These are phyloP conservation scores for Pagrus major DNA, from an alignment of 2,113 vertebrate genomes.

Conservation along the genomic window DNA sequence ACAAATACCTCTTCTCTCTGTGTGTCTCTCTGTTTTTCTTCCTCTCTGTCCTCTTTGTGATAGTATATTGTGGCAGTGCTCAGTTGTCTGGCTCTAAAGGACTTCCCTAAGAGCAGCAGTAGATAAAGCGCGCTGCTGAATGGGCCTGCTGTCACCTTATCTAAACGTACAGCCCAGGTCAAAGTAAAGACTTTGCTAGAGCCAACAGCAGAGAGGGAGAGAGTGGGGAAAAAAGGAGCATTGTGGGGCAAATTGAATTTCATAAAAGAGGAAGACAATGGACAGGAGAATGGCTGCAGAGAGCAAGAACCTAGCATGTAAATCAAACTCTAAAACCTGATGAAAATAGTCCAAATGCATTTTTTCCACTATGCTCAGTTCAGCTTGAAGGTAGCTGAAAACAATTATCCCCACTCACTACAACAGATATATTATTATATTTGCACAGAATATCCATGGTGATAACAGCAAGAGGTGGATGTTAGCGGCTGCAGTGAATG, in stretches of 20 bases:
- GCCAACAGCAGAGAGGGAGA: conserved; percentile 52
- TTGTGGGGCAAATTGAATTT: conserved; percentile 59
- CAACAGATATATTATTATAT: conserved; percentile 87
- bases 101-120: conserved; percentile 69
- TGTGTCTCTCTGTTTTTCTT: conserved; percentile 45
- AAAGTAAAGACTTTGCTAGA: conserved; percentile 67
- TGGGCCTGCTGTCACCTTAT: conserved; percentile 77
- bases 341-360: background rate
- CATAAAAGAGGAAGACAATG: conserved; percentile 45
- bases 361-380: conserved; percentile 8
- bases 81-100: conserved; percentile 65
- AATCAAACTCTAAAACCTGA: conserved; percentile 6
- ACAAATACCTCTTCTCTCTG: conserved; percentile 48
- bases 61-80: conserved; percentile 60
- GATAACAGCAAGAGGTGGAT: conserved; percentile 87
- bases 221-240: background rate
- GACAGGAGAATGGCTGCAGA: conserved; percentile 1
- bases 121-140: conserved; percentile 77
- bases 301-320: background rate
- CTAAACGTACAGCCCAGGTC: conserved; percentile 72
- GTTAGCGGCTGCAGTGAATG: conserved; percentile 88
- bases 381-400: conserved; percentile 79
- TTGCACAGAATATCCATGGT: conserved; percentile 88
- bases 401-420: conserved; percentile 80
- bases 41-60: conserved; percentile 59